Conservation (phyloP, 1,140 invertebrate species). For the Limonius californicus region DNA sequence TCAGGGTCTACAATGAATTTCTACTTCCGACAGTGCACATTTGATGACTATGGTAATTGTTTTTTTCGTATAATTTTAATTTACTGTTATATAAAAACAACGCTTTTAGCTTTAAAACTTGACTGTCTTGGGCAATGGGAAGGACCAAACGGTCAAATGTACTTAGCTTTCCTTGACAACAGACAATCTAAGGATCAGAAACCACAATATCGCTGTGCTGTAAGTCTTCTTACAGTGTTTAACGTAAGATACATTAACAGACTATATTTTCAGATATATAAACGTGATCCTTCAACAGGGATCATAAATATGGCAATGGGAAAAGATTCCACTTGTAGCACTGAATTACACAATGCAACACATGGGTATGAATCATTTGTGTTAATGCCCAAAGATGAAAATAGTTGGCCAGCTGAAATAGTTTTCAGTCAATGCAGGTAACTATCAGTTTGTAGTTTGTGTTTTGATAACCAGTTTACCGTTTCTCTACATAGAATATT, state of each 20-base stretch:
- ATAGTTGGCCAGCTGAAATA: constrained; percentile 45
- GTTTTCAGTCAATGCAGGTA: constrained; percentile 43
- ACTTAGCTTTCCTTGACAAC: constrained; percentile 60
- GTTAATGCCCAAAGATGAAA: constrained; percentile 45
- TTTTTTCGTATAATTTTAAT: no score
- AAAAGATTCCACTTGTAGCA: constrained; percentile 63
- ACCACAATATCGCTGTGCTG: constrained; percentile 63
- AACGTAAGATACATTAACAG: no score
- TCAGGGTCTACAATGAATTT: constrained; percentile 58
- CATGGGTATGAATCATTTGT: constrained; percentile 59
- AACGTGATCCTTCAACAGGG: constrained; percentile 54
- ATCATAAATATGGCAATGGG: constrained; percentile 62
- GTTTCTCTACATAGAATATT: neutral
- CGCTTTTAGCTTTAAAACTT: constrained; percentile 56
- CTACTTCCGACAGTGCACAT: constrained; percentile 56
- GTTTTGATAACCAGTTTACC: neutral
- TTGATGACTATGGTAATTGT: constrained; percentile 52
- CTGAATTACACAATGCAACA: constrained; percentile 55
- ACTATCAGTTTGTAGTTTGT: constrained; percentile 1
- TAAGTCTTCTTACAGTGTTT: no score
- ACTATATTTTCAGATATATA: constrained; percentile 53
- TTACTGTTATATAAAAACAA: neutral
- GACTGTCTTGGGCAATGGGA: constrained; percentile 67
- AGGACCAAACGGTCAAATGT: constrained; percentile 55
- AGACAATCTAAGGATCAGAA: constrained; percentile 44